Conservation (phyloP, 2,888 invertebrate genomes). For the Cheilosia variabilis region DNA sequence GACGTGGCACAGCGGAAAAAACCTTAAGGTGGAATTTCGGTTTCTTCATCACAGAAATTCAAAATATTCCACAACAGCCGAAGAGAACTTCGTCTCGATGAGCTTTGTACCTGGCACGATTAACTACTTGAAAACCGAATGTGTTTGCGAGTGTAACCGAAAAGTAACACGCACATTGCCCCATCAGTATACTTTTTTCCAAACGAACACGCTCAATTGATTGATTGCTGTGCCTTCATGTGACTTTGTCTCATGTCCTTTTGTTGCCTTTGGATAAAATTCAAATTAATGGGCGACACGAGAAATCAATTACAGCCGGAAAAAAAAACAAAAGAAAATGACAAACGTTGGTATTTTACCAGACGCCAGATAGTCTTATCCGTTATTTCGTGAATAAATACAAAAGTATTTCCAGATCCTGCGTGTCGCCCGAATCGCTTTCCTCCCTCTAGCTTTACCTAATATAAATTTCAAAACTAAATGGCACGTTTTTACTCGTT, state of each 20-base stretch:
- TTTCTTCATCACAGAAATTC: no score
- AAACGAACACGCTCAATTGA: constrained; percentile 33
- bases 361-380: constrained; percentile 50
- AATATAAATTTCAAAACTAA: constrained; percentile 62
- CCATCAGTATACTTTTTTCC: background rate
- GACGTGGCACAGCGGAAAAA: no score
- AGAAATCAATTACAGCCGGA: constrained; percentile 65
- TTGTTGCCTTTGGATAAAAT: constrained; percentile 3
- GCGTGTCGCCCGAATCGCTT: constrained; percentile 9
- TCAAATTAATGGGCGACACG: constrained; percentile 69
- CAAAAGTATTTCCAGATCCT: constrained; percentile 30
- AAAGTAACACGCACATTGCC: background rate
- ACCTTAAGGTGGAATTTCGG: no score
- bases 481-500: constrained; percentile 53
- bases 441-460: constrained; percentile 12
- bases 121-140: background rate
- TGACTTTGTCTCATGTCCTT: background rate
- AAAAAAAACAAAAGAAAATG: constrained; percentile 9
- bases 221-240: constrained; percentile 22
- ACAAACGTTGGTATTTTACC: constrained; percentile 35
- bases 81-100: background rate
- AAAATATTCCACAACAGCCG: background rate
- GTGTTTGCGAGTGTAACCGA: background rate
- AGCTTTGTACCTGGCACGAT: background rate
- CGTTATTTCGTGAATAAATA: constrained; percentile 40